phyloP scores from a whole-genome alignment of 2,888 invertebrate genomes.

The Clivina fossor region DNA sequence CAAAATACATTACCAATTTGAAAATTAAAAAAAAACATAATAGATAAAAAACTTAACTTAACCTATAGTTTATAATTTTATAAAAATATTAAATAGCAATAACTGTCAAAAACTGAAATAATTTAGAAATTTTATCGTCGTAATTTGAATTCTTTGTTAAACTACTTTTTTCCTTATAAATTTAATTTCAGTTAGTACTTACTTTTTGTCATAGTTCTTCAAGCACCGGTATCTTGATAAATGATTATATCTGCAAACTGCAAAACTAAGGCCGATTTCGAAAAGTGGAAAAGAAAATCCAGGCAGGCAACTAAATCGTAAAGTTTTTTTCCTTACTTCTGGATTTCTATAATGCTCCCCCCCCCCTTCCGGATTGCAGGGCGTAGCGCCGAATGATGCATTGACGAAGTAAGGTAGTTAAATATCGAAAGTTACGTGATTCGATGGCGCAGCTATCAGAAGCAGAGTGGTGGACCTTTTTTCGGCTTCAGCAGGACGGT shows the following conservation, averaged over 20 bases:
- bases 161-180: neutral
- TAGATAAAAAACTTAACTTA: too few species aligned
- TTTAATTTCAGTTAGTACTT: too few species aligned
- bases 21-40: too few species aligned
- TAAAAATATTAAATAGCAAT: neutral
- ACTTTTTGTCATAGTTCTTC: too few species aligned
- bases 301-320: slow-evolving; percentile 24
- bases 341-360: slow-evolving; percentile 28
- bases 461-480: too few species aligned
- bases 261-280: too few species aligned
- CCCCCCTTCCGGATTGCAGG: slow-evolving; percentile 29
- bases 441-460: slow-evolving; percentile 30
- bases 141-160: too few species aligned
- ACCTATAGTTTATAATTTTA: neutral
- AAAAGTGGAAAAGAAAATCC: slow-evolving; percentile 27
- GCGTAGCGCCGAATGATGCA: too few species aligned
- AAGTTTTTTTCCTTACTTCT: slow-evolving; percentile 29
- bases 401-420: slow-evolving; percentile 31
- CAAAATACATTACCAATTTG: too few species aligned
- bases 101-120: too few species aligned
- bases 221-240: slow-evolving; percentile 31
- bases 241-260: slow-evolving; percentile 32
- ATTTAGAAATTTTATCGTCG: too few species aligned
- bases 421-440: slow-evolving; percentile 35
- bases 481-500: too few species aligned